Evolutionary conservation across 1,140 invertebrate species (phyloP), one percentile per base, ranked within the genome.

Genomic region (Drosophila auraria): DNA sequence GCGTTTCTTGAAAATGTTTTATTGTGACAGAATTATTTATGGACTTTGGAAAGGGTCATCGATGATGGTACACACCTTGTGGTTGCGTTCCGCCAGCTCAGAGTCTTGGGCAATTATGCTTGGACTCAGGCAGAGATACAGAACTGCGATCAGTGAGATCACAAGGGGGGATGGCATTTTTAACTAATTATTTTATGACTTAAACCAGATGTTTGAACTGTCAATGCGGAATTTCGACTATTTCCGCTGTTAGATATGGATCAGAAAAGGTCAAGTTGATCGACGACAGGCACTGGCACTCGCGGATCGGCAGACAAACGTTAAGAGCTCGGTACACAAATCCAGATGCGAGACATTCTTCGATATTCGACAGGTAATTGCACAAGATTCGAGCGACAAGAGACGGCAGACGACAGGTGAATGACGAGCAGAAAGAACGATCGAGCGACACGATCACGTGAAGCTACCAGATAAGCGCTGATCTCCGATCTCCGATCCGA

Each of bases 1-100:
- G 25, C 95, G 93, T 87, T 95, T 96, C 92, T 94, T 93, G 57
- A 92, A 92, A 89, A 57, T 53, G 40, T 38, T 62, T 81, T 64
- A 57, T 64, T 60, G 36, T 17, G 50, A 72, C 38, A 78, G 12
- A 33, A 82, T 78, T 71, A 87, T 82, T 82, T 82, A 86, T 69
- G 68, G 33, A 23, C 33, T 14, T 47, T 54, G 7, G 11, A 11
- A 38, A n/a, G 9, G 33, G 17, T n/a, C 38, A 59, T 25, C 23
- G 8, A 9, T 44, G n/a, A 23, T 15, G 27, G 14, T 80, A 89
- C 84, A 75, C 82, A 89, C 84, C 84, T 89, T 89, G 54, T 90
- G 84, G 47, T 89, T 78, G 25, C 86, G 78, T 68, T 90, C 86
- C 56, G 60, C 56, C 14, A 68, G 47, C 54, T 78, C 75, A 6